Evolutionary conservation across 2,113 vertebrate genomes (phyloP).

Genomic region (Hyperoodon ampullatus): DNA sequence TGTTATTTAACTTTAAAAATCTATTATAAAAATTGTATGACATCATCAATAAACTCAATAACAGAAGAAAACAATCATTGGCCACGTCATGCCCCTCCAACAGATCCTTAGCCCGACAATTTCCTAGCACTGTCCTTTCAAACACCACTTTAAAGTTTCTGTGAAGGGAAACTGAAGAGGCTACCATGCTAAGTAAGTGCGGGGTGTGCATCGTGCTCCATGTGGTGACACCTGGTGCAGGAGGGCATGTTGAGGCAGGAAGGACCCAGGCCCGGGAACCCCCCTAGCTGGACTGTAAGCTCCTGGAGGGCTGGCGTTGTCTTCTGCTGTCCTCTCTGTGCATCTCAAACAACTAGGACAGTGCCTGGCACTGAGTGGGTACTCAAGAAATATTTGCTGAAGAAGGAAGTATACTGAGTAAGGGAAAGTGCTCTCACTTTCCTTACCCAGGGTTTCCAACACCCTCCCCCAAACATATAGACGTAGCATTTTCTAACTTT

Average conservation of each 20-base stretch:
- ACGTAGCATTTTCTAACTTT: background rate
- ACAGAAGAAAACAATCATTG: background rate
- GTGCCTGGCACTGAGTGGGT: no score
- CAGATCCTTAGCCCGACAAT: background rate
- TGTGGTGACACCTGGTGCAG: rapidly evolving
- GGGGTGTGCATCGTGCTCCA: rapidly evolving
- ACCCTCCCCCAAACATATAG: background rate
- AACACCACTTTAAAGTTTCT: background rate
- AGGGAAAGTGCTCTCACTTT: background rate
- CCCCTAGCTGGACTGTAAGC: background rate
- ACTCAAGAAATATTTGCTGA: background rate
- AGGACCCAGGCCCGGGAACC: no score
- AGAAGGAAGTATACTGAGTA: background rate
- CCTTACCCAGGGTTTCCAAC: background rate
- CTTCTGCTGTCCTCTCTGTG: background rate
- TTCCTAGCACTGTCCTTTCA: background rate
- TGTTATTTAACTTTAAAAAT: background rate
- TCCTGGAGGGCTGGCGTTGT: no score
- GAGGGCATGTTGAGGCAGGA: background rate
- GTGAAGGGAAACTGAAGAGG: background rate
- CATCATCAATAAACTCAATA: background rate
- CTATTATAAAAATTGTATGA: background rate
- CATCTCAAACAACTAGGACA: background rate
- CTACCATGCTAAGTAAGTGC: rapidly evolving
- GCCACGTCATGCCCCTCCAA: background rate